phyloP scores from a whole-genome alignment of 2,888 invertebrate species.

The Altica lythri region DNA sequence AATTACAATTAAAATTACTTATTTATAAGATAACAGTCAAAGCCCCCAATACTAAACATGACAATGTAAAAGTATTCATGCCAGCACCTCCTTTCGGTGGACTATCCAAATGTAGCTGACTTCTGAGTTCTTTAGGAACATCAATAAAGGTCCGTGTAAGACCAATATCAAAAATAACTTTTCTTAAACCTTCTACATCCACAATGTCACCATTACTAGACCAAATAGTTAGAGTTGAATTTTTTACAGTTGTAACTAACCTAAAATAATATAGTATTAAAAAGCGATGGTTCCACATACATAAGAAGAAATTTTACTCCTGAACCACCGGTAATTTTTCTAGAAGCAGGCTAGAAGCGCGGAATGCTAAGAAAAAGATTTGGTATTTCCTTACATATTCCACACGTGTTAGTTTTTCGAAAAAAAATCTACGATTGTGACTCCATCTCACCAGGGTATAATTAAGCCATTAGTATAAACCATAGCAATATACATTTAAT shows the following conservation, averaged over 20 bases:
- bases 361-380: too few species aligned
- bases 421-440: too few species aligned
- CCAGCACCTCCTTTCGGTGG: not conserved
- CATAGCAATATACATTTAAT: too few species aligned
- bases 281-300: too few species aligned
- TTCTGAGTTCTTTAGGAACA: slow-evolving; percentile 68
- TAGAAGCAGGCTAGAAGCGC: too few species aligned
- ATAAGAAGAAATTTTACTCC: too few species aligned
- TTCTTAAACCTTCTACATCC: slow-evolving; percentile 66
- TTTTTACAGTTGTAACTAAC: slow-evolving; percentile 1
- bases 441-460: too few species aligned
- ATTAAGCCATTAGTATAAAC: too few species aligned
- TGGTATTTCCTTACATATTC: too few species aligned
- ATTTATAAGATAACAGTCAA: not conserved
- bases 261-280: not conserved
- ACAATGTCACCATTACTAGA: slow-evolving; percentile 75
- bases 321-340: too few species aligned
- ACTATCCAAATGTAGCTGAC: slow-evolving; percentile 28
- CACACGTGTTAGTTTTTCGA: too few species aligned
- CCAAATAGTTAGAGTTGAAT: slow-evolving; percentile 74
- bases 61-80: not conserved
- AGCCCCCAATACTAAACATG: not conserved
- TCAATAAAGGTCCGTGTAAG: slow-evolving; percentile 75
- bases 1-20: too few species aligned
- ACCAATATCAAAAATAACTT: slow-evolving; percentile 70